Evolutionary conservation across 1,140 invertebrate genomes (phyloP).

Genomic region (Drosophila lacteicornis): DNA sequence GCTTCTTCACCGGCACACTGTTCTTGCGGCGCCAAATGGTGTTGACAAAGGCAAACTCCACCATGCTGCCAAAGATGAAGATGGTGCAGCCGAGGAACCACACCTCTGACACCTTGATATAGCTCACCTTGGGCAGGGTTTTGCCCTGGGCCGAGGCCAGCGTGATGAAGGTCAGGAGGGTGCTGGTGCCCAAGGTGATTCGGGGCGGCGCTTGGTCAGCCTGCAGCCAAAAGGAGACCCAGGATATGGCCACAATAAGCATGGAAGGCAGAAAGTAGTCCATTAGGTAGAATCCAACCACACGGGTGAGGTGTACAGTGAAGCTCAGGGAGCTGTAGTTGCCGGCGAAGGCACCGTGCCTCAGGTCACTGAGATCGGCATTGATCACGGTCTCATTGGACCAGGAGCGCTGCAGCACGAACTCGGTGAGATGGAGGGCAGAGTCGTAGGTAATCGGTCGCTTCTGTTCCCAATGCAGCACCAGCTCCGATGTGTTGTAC

Average conservation of each 20-base stretch:
- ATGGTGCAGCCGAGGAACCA: constrained; percentile 94
- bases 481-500: constrained; percentile 90
- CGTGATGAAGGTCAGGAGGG: constrained; percentile 94
- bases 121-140: constrained; percentile 94
- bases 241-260: constrained; percentile 94
- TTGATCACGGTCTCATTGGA: constrained; percentile 89
- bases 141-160: constrained; percentile 92
- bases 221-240: constrained; percentile 96
- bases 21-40: constrained; percentile 94
- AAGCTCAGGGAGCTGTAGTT: constrained; percentile 93
- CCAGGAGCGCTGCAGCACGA: constrained; percentile 89
- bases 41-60: constrained; percentile 96
- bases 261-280: constrained; percentile 96
- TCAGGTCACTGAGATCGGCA: constrained; percentile 88
- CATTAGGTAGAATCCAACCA: constrained; percentile 95
- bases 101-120: constrained; percentile 95
- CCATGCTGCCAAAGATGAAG: constrained; percentile 93
- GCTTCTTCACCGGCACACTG: constrained; percentile 92
- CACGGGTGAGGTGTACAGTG: constrained; percentile 90
- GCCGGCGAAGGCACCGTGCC: constrained; percentile 91
- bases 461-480: constrained; percentile 90
- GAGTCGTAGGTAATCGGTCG: constrained; percentile 90
- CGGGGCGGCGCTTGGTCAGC: constrained; percentile 93
- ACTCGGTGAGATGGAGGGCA: constrained; percentile 93
- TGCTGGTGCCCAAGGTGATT: constrained; percentile 92